Conservation (phyloP, 2,113 vertebrate species). For the Leucopsar rothschildi region DNA sequence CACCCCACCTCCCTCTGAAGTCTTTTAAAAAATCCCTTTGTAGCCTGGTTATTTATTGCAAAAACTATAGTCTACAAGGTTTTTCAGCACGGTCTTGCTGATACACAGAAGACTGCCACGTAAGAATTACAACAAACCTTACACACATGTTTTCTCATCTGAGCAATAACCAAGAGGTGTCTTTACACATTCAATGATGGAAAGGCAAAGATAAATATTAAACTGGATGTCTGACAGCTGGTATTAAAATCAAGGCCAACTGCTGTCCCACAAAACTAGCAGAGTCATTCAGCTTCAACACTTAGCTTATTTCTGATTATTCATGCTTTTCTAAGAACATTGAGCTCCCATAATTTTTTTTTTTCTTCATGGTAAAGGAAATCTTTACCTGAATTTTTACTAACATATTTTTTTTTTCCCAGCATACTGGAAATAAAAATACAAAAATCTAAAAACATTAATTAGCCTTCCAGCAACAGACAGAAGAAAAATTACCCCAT, state of each 20-base stretch:
- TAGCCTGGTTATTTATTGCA: neutral
- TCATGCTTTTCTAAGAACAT: neutral
- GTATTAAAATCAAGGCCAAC: neutral
- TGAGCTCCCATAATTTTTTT: neutral
- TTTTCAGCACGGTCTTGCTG: neutral
- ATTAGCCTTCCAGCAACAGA: neutral
- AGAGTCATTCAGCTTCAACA: neutral
- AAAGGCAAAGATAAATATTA: neutral
- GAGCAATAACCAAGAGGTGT: neutral
- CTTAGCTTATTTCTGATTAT: neutral
- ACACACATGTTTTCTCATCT: neutral
- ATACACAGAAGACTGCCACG: neutral
- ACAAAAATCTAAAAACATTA: neutral
- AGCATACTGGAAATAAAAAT: neutral
- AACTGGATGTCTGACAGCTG: neutral
- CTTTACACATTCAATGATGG: neutral
- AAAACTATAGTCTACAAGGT: neutral
- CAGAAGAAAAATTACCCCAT: neutral
- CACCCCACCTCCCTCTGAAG: neutral
- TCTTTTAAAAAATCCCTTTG: neutral
- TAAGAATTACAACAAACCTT: neutral
- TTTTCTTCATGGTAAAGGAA: neutral
- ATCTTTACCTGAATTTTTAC: neutral
- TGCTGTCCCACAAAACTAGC: neutral
- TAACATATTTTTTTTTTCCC: neutral